Evolutionary conservation across 2,113 vertebrate genomes (phyloP).

Genomic region (Platysternon megacephalum): DNA sequence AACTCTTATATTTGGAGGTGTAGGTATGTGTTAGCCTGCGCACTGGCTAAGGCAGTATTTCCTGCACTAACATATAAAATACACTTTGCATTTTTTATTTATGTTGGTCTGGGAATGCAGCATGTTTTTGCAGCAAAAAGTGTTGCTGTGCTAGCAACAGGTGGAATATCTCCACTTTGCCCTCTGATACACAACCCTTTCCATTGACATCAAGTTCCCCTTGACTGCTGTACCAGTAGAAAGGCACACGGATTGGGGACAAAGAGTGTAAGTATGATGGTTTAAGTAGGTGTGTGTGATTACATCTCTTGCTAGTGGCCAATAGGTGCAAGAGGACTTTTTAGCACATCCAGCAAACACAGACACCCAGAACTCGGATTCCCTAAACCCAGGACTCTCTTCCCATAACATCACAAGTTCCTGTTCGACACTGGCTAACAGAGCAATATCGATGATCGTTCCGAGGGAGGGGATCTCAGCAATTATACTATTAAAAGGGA

Average conservation of each 20-base stretch:
- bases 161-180: not conserved
- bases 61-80: not conserved
- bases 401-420: not conserved
- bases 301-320: slow-evolving; percentile 50
- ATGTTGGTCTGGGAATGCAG: not conserved
- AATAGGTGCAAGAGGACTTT: slow-evolving; percentile 44
- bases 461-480: not conserved
- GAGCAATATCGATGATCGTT: slow-evolving; percentile 36
- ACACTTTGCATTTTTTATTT: not conserved
- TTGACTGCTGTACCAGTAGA: not conserved
- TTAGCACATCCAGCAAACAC: not conserved
- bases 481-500: not conserved
- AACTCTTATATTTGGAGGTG: not conserved
- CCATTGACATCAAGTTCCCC: not conserved
- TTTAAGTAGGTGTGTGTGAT: not conserved
- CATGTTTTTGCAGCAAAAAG: accelerated
- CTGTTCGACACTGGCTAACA: not conserved
- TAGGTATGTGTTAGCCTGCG: not conserved
- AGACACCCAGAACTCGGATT: not conserved
- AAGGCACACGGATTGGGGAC: not conserved
- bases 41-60: not conserved
- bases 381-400: not conserved
- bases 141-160: not conserved
- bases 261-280: not conserved
- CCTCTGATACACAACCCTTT: not conserved